phyloP scores from a whole-genome alignment of 1,140 invertebrate genomes.

The Zaprionus ornatus region DNA sequence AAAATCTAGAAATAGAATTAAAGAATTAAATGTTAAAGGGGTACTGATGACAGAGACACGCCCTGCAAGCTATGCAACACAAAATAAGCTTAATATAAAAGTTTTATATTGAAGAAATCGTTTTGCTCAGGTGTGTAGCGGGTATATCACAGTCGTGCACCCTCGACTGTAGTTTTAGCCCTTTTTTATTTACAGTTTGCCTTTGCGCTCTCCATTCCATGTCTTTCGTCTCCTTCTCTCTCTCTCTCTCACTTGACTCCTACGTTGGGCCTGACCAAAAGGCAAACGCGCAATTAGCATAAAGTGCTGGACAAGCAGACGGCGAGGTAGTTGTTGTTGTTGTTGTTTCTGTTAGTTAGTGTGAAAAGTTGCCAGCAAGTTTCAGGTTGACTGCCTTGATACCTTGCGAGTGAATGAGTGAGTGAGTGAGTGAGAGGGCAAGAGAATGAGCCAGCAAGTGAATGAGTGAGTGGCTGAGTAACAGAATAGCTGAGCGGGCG shows the following conservation, averaged over 20 bases:
- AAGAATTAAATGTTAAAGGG: too few relatives aligned
- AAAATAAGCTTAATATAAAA: too few relatives aligned
- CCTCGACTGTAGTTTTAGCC: not conserved
- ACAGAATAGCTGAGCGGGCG: slow-evolving; percentile 3
- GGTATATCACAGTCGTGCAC: too few relatives aligned
- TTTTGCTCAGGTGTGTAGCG: too few relatives aligned
- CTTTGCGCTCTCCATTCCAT: not conserved
- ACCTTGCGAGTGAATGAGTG: slow-evolving; percentile 1
- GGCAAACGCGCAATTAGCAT: slow-evolving; percentile 79
- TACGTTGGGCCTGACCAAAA: slow-evolving; percentile 59
- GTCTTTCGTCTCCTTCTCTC: not conserved
- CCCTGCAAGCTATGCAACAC: too few relatives aligned
- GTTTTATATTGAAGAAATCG: too few relatives aligned
- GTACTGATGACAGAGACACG: too few relatives aligned
- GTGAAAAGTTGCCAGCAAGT: slow-evolving; percentile 70
- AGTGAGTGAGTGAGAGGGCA: slow-evolving; percentile 17
- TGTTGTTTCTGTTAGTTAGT: slow-evolving; percentile 43
- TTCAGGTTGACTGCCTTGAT: slow-evolving; percentile 62
- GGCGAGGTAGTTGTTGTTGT: slow-evolving; percentile 31
- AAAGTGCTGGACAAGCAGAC: slow-evolving; percentile 61
- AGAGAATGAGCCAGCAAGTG: slow-evolving; percentile 7
- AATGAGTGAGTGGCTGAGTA: slow-evolving; percentile 8
- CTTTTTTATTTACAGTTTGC: not conserved
- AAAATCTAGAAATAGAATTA: too few relatives aligned
- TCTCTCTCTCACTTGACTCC: slow-evolving; percentile 55